These are phyloP conservation scores for Drosophila hydei DNA, from an alignment of 1,140 invertebrate species.

Conservation along the genomic window DNA sequence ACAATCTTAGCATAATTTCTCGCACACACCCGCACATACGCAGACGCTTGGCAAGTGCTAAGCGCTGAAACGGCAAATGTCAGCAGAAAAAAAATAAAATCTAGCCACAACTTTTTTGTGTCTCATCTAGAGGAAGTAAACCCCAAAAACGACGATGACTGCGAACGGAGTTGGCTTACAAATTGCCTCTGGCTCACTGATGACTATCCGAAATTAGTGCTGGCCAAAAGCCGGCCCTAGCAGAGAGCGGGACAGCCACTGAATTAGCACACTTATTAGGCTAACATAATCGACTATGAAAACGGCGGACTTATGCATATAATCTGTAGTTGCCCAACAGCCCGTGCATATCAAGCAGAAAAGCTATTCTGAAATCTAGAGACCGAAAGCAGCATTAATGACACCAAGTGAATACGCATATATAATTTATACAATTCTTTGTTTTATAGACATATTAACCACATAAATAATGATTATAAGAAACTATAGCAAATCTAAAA, in stretches of 20 bases:
- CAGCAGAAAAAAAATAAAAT: slow-evolving; percentile 55
- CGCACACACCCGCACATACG: slow-evolving; percentile 20
- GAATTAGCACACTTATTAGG: slow-evolving; percentile 50
- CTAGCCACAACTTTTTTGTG: slow-evolving; percentile 41
- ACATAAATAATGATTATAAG: no score
- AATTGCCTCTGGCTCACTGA: slow-evolving; percentile 51
- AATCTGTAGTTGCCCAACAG: slow-evolving; percentile 20
- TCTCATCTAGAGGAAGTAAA: slow-evolving; percentile 10
- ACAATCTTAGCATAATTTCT: slow-evolving; percentile 81
- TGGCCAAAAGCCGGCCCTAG: no score
- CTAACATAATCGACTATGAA: slow-evolving; percentile 36
- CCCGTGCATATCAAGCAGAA: slow-evolving; percentile 9
- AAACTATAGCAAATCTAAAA: no score
- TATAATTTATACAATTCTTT: no score
- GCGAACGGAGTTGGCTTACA: slow-evolving; percentile 18
- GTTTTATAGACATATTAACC: no score
- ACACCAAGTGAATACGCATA: no score
- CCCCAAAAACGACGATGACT: slow-evolving; percentile 12
- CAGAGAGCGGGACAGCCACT: background rate
- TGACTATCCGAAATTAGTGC: slow-evolving; percentile 48
- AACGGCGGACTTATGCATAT: slow-evolving; percentile 47
- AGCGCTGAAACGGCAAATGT: slow-evolving; percentile 66
- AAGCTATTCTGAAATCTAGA: no score
- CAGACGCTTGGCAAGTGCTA: slow-evolving; percentile 29
- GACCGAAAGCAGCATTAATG: background rate